Base-by-base conservation (phyloP, 2,797 vertebrate species). In the Staurois parvus region DNA sequence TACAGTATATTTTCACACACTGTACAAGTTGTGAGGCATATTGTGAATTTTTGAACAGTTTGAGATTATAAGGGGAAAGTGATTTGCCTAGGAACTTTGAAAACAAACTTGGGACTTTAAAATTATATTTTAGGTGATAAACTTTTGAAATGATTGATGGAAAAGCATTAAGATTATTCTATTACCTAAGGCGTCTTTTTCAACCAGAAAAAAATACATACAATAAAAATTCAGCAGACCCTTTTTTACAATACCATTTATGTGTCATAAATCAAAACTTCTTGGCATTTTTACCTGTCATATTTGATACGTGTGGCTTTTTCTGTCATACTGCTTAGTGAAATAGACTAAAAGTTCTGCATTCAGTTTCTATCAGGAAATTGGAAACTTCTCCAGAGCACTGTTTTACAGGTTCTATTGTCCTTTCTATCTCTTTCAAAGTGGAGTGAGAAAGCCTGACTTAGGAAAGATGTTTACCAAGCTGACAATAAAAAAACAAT, bases 41-140 rank as follows among this genome's bases (percentile, higher is more conserved):
- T 82, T 52, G 77, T 86, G 73, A 86, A 82, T 81, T 81, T 86
- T 82, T 81, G 62, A 86, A 86, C 73, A 82, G 79, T 19, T 81
- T 70, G 70, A 81, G 37, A 79, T 42, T 42, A 42, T 42, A 42
- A 42, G 11, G 7, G 56, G 59, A 66, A 72, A 81, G 79, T 72
- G 52, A 73, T 72, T 84, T 84, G 76, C 64, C 76, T 64, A 32
- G 32, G 52, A 82, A 86, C 79, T 82, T 86, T 77, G 45, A 76
- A 85, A 85, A 81, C 79, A 86, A 86, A 86, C 73, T 82, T 72
- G 66, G 64, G 73, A 77, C 72, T 86, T 86, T 52, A 69, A 86
- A 82, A 86, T 86, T 86, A 86, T 86, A 86, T 86, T 86, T 81
- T 42, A 69, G 84, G 79, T 86, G 73, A 82, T 86, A 86, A 86